A percentile compares a stretch with the other conserved stretches of the same genome.
Conservation (phyloP, 2,797 vertebrate species). For the Simalia tracyae region DNA sequence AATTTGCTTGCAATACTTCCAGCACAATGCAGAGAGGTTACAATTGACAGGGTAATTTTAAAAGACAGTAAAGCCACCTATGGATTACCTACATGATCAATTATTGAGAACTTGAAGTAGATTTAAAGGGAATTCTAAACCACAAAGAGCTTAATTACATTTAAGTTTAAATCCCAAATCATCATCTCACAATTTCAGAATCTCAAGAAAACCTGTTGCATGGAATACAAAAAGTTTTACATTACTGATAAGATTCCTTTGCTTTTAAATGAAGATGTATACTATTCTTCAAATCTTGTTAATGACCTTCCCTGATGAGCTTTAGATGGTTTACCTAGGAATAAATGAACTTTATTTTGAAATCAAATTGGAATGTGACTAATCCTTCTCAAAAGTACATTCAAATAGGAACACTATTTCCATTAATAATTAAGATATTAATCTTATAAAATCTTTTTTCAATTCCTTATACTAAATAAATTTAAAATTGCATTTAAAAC, state of each 20-base stretch:
- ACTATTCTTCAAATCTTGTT: background rate
- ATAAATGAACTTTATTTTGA: background rate
- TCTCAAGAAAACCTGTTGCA: background rate
- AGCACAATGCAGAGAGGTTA: background rate
- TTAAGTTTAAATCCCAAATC: no score
- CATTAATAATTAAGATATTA: background rate
- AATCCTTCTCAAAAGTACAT: background rate
- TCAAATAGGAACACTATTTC: background rate
- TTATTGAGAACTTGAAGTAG: no score
- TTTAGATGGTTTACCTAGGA: background rate
- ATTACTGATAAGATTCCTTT: background rate
- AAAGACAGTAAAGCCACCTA: no score
- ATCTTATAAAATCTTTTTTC: background rate
- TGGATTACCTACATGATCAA: no score
- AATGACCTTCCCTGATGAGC: no score
- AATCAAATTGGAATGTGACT: background rate
- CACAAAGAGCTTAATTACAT: no score
- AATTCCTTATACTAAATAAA: background rate
- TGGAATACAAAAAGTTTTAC: background rate
- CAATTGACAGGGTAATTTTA: no score
- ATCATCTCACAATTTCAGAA: background rate
- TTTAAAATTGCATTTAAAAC: background rate
- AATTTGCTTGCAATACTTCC: background rate
- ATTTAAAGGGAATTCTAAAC: no score
- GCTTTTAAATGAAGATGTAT: background rate